Evolutionary conservation across 2,113 vertebrate species (phyloP).

Genomic region (Phylloscopus trochiloides): DNA sequence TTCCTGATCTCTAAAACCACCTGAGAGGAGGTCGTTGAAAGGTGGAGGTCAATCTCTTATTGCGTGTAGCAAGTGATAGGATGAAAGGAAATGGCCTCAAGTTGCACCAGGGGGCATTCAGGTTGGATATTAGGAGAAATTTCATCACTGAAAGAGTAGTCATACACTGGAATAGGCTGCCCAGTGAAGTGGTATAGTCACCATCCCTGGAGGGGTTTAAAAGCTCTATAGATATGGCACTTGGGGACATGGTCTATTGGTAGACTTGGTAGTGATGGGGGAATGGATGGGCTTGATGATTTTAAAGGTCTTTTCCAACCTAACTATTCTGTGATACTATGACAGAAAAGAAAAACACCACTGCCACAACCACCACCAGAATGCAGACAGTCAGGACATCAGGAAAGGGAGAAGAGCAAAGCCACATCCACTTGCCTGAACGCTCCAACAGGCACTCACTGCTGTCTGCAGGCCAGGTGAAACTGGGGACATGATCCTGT

Average conservation of each 20-base stretch:
- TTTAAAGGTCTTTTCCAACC: neutral
- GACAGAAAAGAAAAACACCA: neutral
- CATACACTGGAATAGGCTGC: neutral
- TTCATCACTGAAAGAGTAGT: neutral
- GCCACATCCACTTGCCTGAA: neutral
- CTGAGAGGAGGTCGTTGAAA: neutral
- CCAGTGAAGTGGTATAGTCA: neutral
- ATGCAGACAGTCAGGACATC: neutral
- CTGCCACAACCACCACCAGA: neutral
- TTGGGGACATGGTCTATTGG: neutral
- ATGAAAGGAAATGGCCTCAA: neutral
- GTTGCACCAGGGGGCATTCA: neutral
- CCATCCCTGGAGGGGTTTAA: neutral
- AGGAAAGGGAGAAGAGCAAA: neutral
- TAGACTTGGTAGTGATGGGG: neutral
- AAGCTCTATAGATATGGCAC: neutral
- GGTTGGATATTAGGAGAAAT: neutral
- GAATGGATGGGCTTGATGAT: neutral
- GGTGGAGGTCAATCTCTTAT: neutral
- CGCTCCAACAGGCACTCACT: rapidly evolving
- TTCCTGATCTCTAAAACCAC: neutral
- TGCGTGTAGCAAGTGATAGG: neutral
- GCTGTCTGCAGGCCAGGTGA: neutral
- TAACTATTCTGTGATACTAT: no score
- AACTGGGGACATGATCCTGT: rapidly evolving